Evolutionary conservation across 2,888 invertebrate species (phyloP).

Genomic region (Ophion obscuratus): DNA sequence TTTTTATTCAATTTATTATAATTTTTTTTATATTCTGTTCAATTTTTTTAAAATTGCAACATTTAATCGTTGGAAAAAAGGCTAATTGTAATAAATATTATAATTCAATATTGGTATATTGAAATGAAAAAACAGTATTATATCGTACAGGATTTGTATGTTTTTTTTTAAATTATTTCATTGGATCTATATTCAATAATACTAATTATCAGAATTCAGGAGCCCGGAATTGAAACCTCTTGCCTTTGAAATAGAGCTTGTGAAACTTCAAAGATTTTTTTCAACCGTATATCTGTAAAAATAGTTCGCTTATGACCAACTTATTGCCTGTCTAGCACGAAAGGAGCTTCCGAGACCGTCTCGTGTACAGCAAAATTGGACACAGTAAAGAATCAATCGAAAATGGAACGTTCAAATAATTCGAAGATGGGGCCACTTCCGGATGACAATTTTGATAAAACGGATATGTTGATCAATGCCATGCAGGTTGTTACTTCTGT

Average conservation of each 20-base stretch:
- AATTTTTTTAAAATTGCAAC: too few species aligned
- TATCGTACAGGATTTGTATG: too few species aligned
- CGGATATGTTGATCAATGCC: constrained; percentile 2
- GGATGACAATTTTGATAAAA: constrained; percentile 14
- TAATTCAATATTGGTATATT: too few species aligned
- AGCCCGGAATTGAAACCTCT: too few species aligned
- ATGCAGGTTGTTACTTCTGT: constrained; percentile 44
- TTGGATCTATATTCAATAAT: too few species aligned
- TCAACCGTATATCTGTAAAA: neutral
- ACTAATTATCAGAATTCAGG: too few species aligned
- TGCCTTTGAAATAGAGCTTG: too few species aligned
- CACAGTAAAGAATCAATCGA: constrained; percentile 9
- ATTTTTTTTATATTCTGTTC: neutral
- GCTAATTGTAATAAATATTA: too few species aligned
- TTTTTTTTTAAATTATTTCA: too few species aligned
- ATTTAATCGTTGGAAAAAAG: too few species aligned
- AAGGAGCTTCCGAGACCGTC: constrained; percentile 49
- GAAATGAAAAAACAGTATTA: too few species aligned
- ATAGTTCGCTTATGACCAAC: neutral
- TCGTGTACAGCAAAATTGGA: constrained; percentile 38
- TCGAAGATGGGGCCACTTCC: constrained; percentile 15
- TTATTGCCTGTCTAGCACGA: constrained; percentile 46
- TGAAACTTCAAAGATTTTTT: too few species aligned
- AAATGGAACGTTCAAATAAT: constrained; percentile 30
- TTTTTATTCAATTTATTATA: neutral